Percentiles rank a stretch among this genome's conserved stretches.
These are phyloP conservation scores for Recurvirostra avosetta DNA, from an alignment of 2,113 vertebrate species.

Conservation along the genomic window DNA sequence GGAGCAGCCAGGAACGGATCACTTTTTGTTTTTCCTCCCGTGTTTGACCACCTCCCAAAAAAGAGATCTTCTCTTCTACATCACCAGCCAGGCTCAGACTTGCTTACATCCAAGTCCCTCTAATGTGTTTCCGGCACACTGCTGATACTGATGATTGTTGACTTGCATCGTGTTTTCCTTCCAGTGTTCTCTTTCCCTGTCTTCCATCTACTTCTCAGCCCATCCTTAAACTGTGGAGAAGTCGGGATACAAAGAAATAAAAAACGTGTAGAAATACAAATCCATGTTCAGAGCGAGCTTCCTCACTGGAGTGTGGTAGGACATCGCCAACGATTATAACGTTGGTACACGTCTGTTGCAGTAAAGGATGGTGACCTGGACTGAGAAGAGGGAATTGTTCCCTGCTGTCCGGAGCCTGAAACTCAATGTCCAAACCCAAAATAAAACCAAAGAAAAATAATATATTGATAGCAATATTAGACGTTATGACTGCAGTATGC, in stretches of 20 bases:
- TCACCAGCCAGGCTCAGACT: background rate
- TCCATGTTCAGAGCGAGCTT: background rate
- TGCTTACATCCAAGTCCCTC: background rate
- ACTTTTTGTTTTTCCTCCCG: background rate
- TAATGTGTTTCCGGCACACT: background rate
- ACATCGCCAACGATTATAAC: fast-evolving
- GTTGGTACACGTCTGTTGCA: fast-evolving
- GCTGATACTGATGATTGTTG: background rate
- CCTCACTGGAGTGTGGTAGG: background rate
- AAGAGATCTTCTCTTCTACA: background rate
- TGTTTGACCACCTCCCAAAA: background rate
- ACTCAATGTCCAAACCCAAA: background rate
- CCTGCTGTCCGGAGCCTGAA: background rate
- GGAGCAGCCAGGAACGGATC: background rate
- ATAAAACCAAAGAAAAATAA: background rate
- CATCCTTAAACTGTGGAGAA: background rate
- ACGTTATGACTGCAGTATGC: background rate
- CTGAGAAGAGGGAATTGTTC: background rate
- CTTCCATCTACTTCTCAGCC: background rate
- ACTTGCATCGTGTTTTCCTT: background rate
- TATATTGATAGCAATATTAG: background rate
- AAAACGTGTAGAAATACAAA: background rate
- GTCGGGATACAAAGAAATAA: background rate
- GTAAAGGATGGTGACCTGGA: background rate
- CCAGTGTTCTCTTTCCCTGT: background rate